phyloP scores from a whole-genome alignment of 2,113 vertebrate genomes.

The Asarcornis scutulata region DNA sequence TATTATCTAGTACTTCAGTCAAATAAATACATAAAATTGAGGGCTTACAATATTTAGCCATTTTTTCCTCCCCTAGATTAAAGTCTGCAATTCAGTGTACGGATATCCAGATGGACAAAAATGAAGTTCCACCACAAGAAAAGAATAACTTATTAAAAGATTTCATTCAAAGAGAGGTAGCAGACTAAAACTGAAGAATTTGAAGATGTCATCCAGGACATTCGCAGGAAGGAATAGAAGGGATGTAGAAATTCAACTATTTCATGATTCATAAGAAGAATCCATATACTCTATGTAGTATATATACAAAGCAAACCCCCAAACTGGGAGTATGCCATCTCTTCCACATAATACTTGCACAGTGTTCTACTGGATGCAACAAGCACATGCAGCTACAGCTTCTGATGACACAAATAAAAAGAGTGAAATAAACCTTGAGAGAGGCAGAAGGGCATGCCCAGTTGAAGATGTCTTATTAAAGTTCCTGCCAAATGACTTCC shows the following conservation, averaged over 20 bases:
- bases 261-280: neutral
- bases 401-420: neutral
- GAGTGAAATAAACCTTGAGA: neutral
- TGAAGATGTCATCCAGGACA: neutral
- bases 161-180: neutral
- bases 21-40: neutral
- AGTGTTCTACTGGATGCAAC: neutral
- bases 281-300: too few relatives aligned
- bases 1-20: neutral
- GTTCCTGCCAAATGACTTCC: neutral
- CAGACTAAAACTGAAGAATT: neutral
- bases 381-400: neutral
- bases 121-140: neutral
- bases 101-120: neutral
- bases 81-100: neutral
- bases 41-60: neutral
- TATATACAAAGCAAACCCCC: neutral
- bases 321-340: neutral
- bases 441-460: slow-evolving; percentile 1
- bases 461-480: neutral
- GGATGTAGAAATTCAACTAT: neutral
- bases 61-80: neutral
- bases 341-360: neutral
- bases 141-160: neutral
- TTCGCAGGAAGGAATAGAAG: neutral